These are phyloP conservation scores for Lapara coniferarum DNA, from an alignment of 2,888 invertebrate genomes.

Conservation along the genomic window DNA sequence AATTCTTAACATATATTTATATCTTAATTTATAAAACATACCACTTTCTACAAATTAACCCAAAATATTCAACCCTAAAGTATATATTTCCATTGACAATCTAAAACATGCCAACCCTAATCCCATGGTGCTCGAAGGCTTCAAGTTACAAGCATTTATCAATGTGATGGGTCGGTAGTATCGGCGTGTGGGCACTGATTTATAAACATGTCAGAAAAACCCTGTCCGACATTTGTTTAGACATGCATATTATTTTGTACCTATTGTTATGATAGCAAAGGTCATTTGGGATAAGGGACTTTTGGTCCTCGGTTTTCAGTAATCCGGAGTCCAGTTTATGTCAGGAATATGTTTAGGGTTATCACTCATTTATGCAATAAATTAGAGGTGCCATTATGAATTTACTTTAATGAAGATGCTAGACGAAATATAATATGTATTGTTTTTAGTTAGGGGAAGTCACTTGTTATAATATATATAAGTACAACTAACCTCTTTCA, in stretches of 20 bases:
- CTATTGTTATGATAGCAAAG: constrained; percentile 10
- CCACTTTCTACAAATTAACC: not conserved
- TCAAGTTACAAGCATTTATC: constrained; percentile 72
- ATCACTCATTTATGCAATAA: not conserved
- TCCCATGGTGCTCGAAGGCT: constrained; percentile 51
- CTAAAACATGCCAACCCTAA: constrained; percentile 26
- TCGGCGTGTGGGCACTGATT: constrained; percentile 63
- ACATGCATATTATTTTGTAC: constrained; percentile 17
- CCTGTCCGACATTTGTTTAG: constrained; percentile 29
- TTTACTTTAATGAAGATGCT: not conserved
- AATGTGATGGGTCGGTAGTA: constrained; percentile 68
- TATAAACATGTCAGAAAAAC: constrained; percentile 65
- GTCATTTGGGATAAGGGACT: constrained; percentile 5
- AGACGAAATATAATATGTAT: no score
- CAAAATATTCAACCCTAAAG: not conserved
- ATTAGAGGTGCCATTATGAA: not conserved
- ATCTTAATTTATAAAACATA: no score
- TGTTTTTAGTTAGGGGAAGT: no score
- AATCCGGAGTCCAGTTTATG: not conserved
- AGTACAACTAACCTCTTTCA: no score
- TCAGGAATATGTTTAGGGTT: not conserved
- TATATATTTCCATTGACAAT: constrained; percentile 3
- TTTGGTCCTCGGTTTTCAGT: not conserved
- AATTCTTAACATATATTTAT: no score
- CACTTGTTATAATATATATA: no score